Conservation (phyloP, 2,797 vertebrate genomes). For the Amphiprion clarkii region DNA sequence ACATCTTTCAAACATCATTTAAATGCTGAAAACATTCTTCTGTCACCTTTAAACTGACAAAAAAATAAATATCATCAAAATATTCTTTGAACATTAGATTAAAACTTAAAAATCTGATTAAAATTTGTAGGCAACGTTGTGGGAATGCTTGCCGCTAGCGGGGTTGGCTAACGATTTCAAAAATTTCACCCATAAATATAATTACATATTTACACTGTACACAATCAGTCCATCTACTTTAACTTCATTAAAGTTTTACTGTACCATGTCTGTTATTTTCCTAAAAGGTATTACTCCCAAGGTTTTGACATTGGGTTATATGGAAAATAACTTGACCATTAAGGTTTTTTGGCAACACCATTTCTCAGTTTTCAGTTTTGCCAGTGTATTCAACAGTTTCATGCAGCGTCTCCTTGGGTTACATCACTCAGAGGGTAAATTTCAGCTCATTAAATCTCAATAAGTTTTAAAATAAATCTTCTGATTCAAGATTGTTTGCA, state of each 20-base stretch:
- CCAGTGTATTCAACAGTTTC: neutral
- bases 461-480: slow-evolving; percentile 24
- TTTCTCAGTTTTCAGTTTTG: neutral
- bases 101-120: too few species aligned
- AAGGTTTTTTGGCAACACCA: neutral
- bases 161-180: too few species aligned
- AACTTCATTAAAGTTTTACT: too few species aligned
- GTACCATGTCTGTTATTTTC: neutral
- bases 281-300: neutral
- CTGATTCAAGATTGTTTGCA: slow-evolving; percentile 14
- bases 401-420: neutral
- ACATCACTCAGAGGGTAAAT: slow-evolving; percentile 5
- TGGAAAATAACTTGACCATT: neutral
- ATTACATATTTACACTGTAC: neutral
- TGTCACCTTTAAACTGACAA: too few species aligned
- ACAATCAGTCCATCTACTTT: neutral
- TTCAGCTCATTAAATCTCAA: slow-evolving; percentile 17
- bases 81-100: too few species aligned
- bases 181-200: neutral
- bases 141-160: too few species aligned
- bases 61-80: too few species aligned
- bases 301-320: neutral
- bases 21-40: too few species aligned
- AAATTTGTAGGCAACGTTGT: too few species aligned
- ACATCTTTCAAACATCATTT: too few species aligned